phyloP scores from a whole-genome alignment of 2,888 invertebrate genomes.

The Crepidodera aurea region DNA sequence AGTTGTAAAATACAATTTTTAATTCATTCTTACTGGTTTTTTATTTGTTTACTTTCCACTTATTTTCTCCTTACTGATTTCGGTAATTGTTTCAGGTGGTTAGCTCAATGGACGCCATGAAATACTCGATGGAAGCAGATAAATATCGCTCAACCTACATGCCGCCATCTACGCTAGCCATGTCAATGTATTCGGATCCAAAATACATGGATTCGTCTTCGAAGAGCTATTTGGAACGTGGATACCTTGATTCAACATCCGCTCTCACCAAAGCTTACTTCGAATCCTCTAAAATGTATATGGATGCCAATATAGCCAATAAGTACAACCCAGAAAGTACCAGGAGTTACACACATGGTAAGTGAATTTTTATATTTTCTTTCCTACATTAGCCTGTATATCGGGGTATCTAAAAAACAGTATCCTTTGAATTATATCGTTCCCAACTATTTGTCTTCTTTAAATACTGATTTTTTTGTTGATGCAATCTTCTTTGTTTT shows the following conservation, averaged over 20 bases:
- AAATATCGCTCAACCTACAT: constrained; percentile 78
- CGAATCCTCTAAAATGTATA: constrained; percentile 75
- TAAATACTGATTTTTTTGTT: too few species aligned
- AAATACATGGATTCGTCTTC: constrained; percentile 69
- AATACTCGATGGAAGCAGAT: constrained; percentile 79
- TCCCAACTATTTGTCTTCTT: too few species aligned
- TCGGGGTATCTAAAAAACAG: too few species aligned
- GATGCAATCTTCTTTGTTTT: too few species aligned
- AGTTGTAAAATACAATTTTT: too few species aligned
- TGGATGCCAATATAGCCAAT: constrained; percentile 68
- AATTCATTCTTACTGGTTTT: too few species aligned
- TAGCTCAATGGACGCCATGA: constrained; percentile 80
- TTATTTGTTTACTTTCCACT: too few species aligned
- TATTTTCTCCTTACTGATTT: too few species aligned
- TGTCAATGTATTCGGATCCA: constrained; percentile 78
- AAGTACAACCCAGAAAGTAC: constrained; percentile 59
- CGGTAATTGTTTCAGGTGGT: constrained; percentile 63
- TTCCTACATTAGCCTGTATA: too few species aligned
- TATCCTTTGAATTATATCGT: too few species aligned
- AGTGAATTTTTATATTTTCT: too few species aligned
- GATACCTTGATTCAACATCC: constrained; percentile 72
- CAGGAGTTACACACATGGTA: constrained; percentile 56
- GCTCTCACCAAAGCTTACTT: constrained; percentile 78
- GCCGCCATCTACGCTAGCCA: constrained; percentile 68
- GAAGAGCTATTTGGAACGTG: constrained; percentile 68